Base-by-base conservation (phyloP, 2,888 invertebrate genomes). In the Amphipoea oculea region DNA sequence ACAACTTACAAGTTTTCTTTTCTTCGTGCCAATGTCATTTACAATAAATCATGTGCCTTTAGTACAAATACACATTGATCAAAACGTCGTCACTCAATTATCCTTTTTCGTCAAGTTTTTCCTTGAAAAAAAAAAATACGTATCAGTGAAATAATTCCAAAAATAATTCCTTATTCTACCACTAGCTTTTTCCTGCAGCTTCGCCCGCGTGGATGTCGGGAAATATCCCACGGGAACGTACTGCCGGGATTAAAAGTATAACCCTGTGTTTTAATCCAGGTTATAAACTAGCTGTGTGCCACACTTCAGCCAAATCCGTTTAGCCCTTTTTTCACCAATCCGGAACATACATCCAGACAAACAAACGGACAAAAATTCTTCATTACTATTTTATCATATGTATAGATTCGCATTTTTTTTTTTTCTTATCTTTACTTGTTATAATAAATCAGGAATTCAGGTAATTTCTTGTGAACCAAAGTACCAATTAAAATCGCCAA, bases 401-500 rank as follows among this genome's bases (percentile, higher is more conserved):
- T 17, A 62, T 6, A 2, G 14, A 42, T 68, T 45, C 23, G 4
- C n/a, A 29, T 5, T 45, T 67, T 69, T 75, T 67, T 69, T 75
- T 65, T 68, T 17, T 48, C 63, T 78, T 57, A 51, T 62, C 0
- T 48, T 45, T 71, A 7, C 23, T 54, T 7, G 23, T 48, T 63
- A 65, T 69, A 75, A 75, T 73, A 77, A 73, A 69, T 73, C 82
- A 77, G 63, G 42, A 72, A 82, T 78, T 66, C 57, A 68, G 40
- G 70, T 42, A 11, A 73, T 36, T 78, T 73, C 4, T 71, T 76
- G n/a, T 45, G 29, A 65, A 69, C 54, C 48, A 40, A 65, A 75
- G 9, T 76, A 40, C 73, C 66, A 77, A 81, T 83, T 78, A 79
- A 85, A 76, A 76, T 68, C n/a, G 29, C 86, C 78, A 73, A 76